Base-by-base conservation (phyloP, 2,888 invertebrate genomes). In the Drosophila percnosoma region DNA sequence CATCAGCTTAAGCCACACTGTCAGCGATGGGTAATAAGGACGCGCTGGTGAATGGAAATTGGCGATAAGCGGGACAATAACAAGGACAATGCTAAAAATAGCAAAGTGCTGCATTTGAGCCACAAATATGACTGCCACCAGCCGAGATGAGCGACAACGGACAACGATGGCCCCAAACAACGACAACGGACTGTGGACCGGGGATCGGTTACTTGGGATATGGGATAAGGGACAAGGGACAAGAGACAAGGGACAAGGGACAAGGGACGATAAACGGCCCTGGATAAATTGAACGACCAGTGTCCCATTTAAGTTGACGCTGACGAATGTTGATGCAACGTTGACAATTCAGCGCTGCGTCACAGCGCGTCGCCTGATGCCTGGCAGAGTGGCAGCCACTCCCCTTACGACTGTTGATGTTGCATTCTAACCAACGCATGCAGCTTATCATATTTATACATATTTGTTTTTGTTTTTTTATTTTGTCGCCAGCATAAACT, bases 51-150 rank as follows among this genome's bases (percentile, higher is more conserved):
- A 62, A 42, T 58, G 69, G 40, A 57, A 55, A 63, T 68, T 63
- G 62, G 48, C 51, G 55, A 54, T 34, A 61, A 48, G 18, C 63
- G 62, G 58, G 33, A 60, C 62, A 66, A 71, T 67, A 72, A 74
- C 75, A 77, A 77, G 65, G 69, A 80, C 74, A 72, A 63, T 40
- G 82, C 90, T 86, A 78, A 83, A 89, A 86, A 90, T 90, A 85
- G 80, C 75, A 75, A 86, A 88, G 74, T 86, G 81, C 87, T 71
- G 73, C 80, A 88, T 90, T 89, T 89, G 86, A 85, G 89, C 81
- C 78, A 59, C 83, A 88, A 90, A 86, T 83, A 85, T 90, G 89
- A 89, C 71, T 63, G 54, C 72, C 73, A 49, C 40, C 62, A 33
- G 27, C 49, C 21, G 58, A 42, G 63, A 62, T 68, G 62, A 60